Evolutionary conservation across 1,140 invertebrate species (phyloP), one percentile per base, ranked within the genome.

Genomic region (Drosophila nebulosa): DNA sequence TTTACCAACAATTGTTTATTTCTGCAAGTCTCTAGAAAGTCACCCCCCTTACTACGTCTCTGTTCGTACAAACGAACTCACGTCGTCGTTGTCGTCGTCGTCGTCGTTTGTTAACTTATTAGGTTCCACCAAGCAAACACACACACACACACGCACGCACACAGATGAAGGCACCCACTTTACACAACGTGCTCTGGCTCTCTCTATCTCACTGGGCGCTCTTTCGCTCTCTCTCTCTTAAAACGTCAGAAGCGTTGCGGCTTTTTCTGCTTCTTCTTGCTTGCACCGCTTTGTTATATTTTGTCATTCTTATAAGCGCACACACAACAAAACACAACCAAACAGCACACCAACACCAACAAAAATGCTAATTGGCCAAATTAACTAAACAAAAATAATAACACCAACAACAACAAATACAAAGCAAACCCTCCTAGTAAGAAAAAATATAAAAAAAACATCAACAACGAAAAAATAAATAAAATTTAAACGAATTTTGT

Each of bases 241-340:
- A 74, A 79, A 80, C 77, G 72, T 80, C 78, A 46, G 39, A 21
- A 81, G 67, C 79, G 79, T 83, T 83, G 79, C 79, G 79, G 79
- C 79, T 83, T 83, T 75, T 83, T 83, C 79, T 78, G 79, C 79
- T 83, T 83, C 79, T 83, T 83, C 80, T 83, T 71, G 55, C 65
- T 83, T 75, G 69, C 78, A 77, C 69, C 73, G 72, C 78, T 80
- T 81, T 77, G 65, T 80, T 72, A 64, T 53, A 73, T 77, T 60
- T 72, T 52, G 61, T 70, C 63, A 69, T 79, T 75, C 71, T 65
- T 66, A 74, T 79, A 75, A 68, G 78, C 65, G 36, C 58, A 64
- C 64, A 72, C 42, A 60, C n/a, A 30, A 27, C 9, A 27, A 14
- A 42, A 42, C 39, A 42, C 16, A 42, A 42, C 16, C 30, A 9